A percentile compares a stretch with the other conserved stretches of the same genome.
phyloP scores from a whole-genome alignment of 2,113 vertebrate genomes.

The Apteryx mantelli region DNA sequence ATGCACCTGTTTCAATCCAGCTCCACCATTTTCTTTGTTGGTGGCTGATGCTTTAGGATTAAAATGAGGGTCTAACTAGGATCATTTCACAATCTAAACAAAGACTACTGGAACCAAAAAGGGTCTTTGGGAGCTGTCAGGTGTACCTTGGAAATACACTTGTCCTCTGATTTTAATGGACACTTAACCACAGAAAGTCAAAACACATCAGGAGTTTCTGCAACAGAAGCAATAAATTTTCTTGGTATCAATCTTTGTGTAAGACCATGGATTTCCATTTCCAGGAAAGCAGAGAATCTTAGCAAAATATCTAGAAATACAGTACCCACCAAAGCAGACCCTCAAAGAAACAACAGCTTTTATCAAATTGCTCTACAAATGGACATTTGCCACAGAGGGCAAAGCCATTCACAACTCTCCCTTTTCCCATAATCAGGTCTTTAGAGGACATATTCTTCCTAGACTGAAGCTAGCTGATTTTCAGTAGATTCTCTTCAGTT shows the following conservation, averaged over 20 bases:
- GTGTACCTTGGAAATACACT: background rate
- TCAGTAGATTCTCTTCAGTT: background rate
- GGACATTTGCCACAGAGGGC: background rate
- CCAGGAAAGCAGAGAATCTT: background rate
- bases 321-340: background rate
- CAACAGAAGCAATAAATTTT: background rate
- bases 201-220: background rate
- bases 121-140: background rate
- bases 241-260: background rate
- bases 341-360: background rate
- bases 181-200: background rate
- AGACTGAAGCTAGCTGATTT: background rate
- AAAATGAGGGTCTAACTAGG: background rate
- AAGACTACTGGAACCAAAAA: rapidly evolving
- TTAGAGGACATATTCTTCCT: background rate
- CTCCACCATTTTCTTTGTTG: background rate
- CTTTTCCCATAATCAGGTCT: background rate
- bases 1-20: background rate
- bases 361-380: background rate
- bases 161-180: background rate
- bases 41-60: background rate
- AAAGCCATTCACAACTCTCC: background rate
- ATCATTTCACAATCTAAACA: background rate
- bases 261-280: background rate
- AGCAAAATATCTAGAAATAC: background rate